Percentiles rank a stretch among this genome's conserved stretches.
Conservation (phyloP, 2,797 vertebrate genomes). For the Myotis pilosus region DNA sequence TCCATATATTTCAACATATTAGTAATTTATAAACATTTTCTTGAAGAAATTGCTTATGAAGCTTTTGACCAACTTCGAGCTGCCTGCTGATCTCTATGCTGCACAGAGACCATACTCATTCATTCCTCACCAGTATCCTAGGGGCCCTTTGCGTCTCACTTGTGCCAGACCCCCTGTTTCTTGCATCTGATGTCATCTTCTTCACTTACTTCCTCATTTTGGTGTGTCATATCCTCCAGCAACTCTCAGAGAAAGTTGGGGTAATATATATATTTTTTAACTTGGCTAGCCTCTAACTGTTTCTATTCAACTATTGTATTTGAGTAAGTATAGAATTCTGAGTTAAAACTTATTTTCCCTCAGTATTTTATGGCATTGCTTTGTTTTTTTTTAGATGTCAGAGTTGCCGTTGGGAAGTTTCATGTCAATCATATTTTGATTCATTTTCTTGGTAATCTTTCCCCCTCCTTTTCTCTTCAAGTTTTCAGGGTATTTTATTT, state of each 20-base stretch:
- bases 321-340: slow-evolving; percentile 1
- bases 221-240: not conserved
- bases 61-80: not conserved
- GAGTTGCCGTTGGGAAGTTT: not conserved
- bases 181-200: not conserved
- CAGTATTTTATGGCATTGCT: not conserved
- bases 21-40: not conserved
- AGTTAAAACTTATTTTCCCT: not conserved
- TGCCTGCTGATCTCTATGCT: not conserved
- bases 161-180: not conserved
- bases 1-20: not conserved
- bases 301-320: not conserved
- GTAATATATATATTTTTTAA: not conserved
- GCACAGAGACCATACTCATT: not conserved
- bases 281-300: not conserved
- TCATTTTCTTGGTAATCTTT: not conserved
- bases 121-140: not conserved
- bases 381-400: not conserved
- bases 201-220: not conserved
- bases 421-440: not conserved
- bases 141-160: not conserved
- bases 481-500: not conserved
- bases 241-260: not conserved
- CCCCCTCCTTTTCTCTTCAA: not conserved
- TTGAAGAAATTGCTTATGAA: not conserved